A percentile compares a stretch with the other conserved stretches of the same genome.
phyloP scores from a whole-genome alignment of 2,888 invertebrate genomes.

The Schrankia costaestrigalis region DNA sequence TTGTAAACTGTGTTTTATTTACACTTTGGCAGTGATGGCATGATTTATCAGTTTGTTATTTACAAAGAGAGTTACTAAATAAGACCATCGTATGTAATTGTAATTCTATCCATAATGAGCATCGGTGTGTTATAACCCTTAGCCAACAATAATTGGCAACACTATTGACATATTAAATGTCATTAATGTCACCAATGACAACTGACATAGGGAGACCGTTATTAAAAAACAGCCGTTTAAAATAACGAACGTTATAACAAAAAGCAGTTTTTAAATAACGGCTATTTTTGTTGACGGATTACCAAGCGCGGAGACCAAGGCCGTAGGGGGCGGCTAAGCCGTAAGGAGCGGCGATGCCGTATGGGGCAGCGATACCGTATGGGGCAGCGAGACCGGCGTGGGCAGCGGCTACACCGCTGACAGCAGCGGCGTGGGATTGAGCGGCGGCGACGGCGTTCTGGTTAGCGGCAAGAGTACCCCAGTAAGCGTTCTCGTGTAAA shows the following conservation, averaged over 20 bases:
- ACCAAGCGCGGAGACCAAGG: slow-evolving; percentile 54
- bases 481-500: slow-evolving; percentile 70
- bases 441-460: slow-evolving; percentile 71
- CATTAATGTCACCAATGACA: slow-evolving; percentile 36
- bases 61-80: slow-evolving; percentile 78
- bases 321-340: slow-evolving; percentile 30
- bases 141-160: slow-evolving; percentile 35
- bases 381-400: slow-evolving; percentile 14
- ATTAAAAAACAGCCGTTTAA: slow-evolving; percentile 16
- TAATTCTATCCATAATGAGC: slow-evolving; percentile 38
- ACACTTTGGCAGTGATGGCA: slow-evolving; percentile 80
- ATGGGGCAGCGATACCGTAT: slow-evolving; percentile 27
- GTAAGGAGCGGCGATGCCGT: slow-evolving; percentile 25
- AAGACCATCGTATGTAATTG: slow-evolving; percentile 65
- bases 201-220: slow-evolving; percentile 29
- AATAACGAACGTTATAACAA: too few species aligned
- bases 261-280: slow-evolving; percentile 19
- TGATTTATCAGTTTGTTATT: slow-evolving; percentile 54
- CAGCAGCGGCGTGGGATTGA: slow-evolving; percentile 68
- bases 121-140: slow-evolving; percentile 34
- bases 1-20: slow-evolving; percentile 67
- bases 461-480: slow-evolving; percentile 64
- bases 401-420: slow-evolving; percentile 50
- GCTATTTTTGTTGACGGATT: slow-evolving; percentile 35
- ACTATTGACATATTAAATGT: slow-evolving; percentile 16